These are phyloP conservation scores for Etheostoma nigrum DNA, from an alignment of 2,797 vertebrate species.

Conservation along the genomic window DNA sequence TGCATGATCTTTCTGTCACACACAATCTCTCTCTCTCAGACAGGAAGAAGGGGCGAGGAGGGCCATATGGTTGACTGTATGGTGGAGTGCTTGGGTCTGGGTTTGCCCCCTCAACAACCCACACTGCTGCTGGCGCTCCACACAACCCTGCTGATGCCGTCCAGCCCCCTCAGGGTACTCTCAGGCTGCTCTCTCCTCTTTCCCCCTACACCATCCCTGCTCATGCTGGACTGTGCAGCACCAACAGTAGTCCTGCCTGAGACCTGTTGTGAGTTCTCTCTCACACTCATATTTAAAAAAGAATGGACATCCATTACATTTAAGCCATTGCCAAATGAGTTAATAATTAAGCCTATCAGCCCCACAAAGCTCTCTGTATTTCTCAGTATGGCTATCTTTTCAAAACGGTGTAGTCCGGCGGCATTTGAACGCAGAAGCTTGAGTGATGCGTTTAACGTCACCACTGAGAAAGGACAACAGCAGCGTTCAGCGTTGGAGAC, in stretches of 20 bases:
- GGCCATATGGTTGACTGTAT: constrained; percentile 72
- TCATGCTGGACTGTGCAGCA: constrained; percentile 9
- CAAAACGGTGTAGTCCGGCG: no score
- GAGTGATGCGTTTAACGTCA: no score
- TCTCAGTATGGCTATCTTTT: no score
- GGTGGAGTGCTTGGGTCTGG: constrained; percentile 67
- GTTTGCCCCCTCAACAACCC: constrained; percentile 59
- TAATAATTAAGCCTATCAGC: no score
- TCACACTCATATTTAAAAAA: no score
- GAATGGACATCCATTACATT: no score
- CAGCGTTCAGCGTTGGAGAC: no score
- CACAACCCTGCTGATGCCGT: constrained; percentile 43
- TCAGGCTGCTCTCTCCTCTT: constrained; percentile 47
- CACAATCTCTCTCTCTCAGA: background rate
- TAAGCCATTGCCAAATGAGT: no score
- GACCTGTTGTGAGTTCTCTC: constrained; percentile 21
- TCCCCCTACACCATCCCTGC: background rate
- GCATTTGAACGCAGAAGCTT: no score
- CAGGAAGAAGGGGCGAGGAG: constrained; percentile 28
- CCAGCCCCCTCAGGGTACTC: constrained; percentile 57
- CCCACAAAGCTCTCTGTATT: no score
- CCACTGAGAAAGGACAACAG: no score
- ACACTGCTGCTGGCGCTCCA: constrained; percentile 62
- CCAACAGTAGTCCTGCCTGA: background rate
- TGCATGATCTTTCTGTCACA: constrained; percentile 15